Conservation (phyloP, 2,888 invertebrate species). For the Leptinotarsa rubiginosa region DNA sequence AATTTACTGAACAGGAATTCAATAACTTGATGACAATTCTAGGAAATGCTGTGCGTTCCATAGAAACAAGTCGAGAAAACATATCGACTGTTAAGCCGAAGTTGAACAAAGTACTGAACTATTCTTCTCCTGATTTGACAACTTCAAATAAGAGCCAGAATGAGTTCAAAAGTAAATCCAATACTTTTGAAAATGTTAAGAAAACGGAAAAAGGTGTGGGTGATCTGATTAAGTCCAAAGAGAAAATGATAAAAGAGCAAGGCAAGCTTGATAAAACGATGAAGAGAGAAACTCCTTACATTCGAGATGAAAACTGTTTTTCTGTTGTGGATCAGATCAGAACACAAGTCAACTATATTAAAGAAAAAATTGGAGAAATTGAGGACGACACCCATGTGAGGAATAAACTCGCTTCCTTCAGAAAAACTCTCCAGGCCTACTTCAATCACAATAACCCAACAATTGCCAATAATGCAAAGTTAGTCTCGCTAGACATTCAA, state of each 20-base stretch:
- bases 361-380: conserved; percentile 46
- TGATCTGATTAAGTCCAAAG: neutral
- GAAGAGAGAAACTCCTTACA: neutral
- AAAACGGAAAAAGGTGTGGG: neutral
- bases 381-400: conserved; percentile 42
- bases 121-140: conserved; percentile 34
- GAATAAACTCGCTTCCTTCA: conserved; percentile 45
- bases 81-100: neutral
- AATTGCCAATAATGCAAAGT: conserved; percentile 45
- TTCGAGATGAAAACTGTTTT: conserved; percentile 35
- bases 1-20: neutral
- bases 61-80: neutral
- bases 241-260: neutral
- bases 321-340: conserved; percentile 49
- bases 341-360: conserved; percentile 49
- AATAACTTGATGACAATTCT: neutral
- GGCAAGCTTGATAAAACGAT: neutral
- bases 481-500: conserved; percentile 45
- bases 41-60: neutral
- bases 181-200: conserved; percentile 20
- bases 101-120: conserved; percentile 26
- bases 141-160: neutral
- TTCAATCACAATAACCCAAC: conserved; percentile 40
- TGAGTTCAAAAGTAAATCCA: conserved; percentile 37
- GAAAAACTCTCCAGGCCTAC: conserved; percentile 38